Percentiles rank a stretch among this genome's conserved stretches.
Conservation (phyloP, 2,888 invertebrate genomes). For the Chrysomela aeneicollis region DNA sequence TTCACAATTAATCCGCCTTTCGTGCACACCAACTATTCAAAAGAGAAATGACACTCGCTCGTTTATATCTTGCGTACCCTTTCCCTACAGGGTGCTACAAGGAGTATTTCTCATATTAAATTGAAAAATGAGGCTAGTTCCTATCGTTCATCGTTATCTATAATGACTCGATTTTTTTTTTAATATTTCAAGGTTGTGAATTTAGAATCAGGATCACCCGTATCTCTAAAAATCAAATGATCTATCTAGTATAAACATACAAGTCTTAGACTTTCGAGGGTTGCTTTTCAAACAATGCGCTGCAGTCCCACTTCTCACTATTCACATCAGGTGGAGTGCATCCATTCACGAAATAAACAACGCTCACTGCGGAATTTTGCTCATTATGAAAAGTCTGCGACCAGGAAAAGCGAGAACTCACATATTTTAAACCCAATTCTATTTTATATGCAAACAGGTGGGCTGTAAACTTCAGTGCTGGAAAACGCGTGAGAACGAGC, state of each 20-base stretch:
- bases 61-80: background rate
- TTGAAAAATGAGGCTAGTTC: no score
- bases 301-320: background rate
- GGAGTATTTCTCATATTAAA: no score
- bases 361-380: slow-evolving; percentile 41
- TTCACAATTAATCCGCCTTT: slow-evolving; percentile 37
- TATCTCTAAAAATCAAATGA: no score
- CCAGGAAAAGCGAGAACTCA: slow-evolving; percentile 20
- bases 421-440: slow-evolving; percentile 33
- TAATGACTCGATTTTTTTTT: no score
- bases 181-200: no score
- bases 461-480: slow-evolving; percentile 30
- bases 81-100: background rate
- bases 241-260: no score
- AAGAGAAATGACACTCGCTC: slow-evolving; percentile 5
- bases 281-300: slow-evolving; percentile 29
- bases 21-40: slow-evolving; percentile 16
- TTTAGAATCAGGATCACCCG: no score
- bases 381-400: slow-evolving; percentile 38
- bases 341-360: slow-evolving; percentile 43
- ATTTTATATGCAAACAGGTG: slow-evolving; percentile 40
- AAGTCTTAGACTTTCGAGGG: no score
- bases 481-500: slow-evolving; percentile 30
- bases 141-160: no score
- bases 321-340: no score